Evolutionary conservation across 2,888 invertebrate species (phyloP), one percentile per base, ranked within the genome.

Genomic region (Endomychus coccineus): DNA sequence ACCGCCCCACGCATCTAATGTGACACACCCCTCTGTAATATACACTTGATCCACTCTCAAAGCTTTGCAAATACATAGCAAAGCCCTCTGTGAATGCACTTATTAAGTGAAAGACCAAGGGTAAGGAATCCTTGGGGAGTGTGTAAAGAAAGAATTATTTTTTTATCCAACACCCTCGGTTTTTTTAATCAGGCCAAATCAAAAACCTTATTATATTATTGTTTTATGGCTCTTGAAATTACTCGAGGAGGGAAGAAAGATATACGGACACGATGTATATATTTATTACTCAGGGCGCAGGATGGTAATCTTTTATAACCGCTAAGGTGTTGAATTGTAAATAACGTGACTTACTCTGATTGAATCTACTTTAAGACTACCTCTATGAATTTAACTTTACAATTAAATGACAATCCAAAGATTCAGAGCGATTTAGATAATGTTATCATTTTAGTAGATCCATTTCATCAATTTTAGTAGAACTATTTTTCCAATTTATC

Each of bases 141-240:
- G 30, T 45, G 48, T 45, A 55, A 60, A 59, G 61, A 57, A 62
- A 61, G 59, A 61, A 64, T 63, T 61, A 61, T 59, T 58, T 58
- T 46, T 55, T 59, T 55, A 54, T 52, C 49, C 51, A 44, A 45
- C 39, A 50, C 53, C 49, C 53, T 46, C 51, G 50, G 50, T 54
- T 57, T 63, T 62, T 64, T 64, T 63, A 64, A 64, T 63, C 62
- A 64, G 56, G 55, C 57, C 59, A 54, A 61, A 61, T 62, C 61
- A 59, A 58, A 60, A 59, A 56, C 54, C 58, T 55, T 54, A 53
- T 50, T 54, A 52, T 57, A 55, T 56, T 57, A 57, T 56, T 57
- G 57, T 54, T 57, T 57, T 57, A 57, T 50, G 54, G 54, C 50
- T 45, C 47, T 32, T 29, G 46, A 46, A 55, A 57, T 56, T 55